phyloP scores from a whole-genome alignment of 1,140 invertebrate genomes.

The Papilio polytes region DNA sequence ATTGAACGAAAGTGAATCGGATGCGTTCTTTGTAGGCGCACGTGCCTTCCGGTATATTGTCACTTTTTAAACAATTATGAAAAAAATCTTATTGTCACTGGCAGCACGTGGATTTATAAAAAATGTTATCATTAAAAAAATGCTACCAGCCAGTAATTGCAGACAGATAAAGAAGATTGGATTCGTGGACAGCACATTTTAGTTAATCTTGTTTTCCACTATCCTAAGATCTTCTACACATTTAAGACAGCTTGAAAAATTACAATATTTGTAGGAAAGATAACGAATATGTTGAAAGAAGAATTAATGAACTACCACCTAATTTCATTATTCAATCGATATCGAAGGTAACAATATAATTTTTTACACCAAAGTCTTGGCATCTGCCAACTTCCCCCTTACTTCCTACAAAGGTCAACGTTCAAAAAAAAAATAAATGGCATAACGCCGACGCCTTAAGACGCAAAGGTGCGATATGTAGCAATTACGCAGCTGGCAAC shows the following conservation, averaged over 20 bases:
- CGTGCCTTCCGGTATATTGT: slow-evolving; percentile 10
- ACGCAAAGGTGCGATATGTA: slow-evolving; percentile 52
- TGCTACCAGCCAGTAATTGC: not conserved
- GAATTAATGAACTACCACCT: slow-evolving; percentile 17
- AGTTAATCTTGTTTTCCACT: too few relatives aligned
- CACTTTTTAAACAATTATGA: not conserved
- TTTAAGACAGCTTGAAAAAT: too few relatives aligned
- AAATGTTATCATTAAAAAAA: not conserved
- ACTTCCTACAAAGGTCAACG: slow-evolving; percentile 51
- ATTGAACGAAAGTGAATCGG: slow-evolving; percentile 6
- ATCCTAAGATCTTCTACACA: too few relatives aligned
- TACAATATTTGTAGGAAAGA: not conserved
- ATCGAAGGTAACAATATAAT: slow-evolving; percentile 21
- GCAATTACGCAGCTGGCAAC: slow-evolving; percentile 47
- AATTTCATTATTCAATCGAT: slow-evolving; percentile 17
- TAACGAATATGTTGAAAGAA: slow-evolving; percentile 1
- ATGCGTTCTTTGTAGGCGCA: slow-evolving; percentile 4
- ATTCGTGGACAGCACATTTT: too few relatives aligned
- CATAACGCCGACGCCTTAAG: slow-evolving; percentile 44
- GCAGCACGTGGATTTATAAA: slow-evolving; percentile 5
- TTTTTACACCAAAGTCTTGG: slow-evolving; percentile 9
- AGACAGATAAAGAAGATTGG: not conserved
- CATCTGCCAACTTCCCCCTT: slow-evolving; percentile 41
- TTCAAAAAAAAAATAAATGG: slow-evolving; percentile 45
- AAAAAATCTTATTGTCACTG: not conserved